A percentile compares a stretch with the other conserved stretches of the same genome.
These are phyloP conservation scores for Sebastes minor DNA, from an alignment of 2,797 vertebrate species.

Conservation along the genomic window DNA sequence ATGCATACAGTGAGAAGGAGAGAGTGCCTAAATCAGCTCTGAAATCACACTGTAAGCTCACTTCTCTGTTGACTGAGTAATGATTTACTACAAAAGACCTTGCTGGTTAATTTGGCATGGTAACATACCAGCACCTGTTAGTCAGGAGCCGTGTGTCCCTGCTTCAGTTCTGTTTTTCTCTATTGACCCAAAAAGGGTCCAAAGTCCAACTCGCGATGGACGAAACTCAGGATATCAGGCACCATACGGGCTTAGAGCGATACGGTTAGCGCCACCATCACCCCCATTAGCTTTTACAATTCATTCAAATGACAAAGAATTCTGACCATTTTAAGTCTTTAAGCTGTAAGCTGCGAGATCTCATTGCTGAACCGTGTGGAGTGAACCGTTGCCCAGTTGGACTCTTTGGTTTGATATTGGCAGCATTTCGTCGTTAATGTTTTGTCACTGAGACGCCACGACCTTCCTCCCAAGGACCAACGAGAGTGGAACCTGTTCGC, in stretches of 20 bases:
- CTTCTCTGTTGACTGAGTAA: slow-evolving; percentile 72
- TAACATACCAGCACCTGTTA: slow-evolving; percentile 60
- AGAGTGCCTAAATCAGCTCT: slow-evolving; percentile 25
- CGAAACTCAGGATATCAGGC: slow-evolving; percentile 24
- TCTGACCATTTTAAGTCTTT: slow-evolving; percentile 62
- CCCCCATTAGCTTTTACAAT: slow-evolving; percentile 12
- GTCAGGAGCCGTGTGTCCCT: slow-evolving; percentile 31
- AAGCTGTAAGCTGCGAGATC: slow-evolving; percentile 48
- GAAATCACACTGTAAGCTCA: slow-evolving; percentile 40
- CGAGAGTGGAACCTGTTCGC: slow-evolving; percentile 35
- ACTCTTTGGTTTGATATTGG: slow-evolving; percentile 39
- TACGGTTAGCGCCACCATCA: not conserved
- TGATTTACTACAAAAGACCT: slow-evolving; percentile 81
- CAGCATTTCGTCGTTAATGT: slow-evolving; percentile 41
- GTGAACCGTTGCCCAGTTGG: slow-evolving; percentile 16
- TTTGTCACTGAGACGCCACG: slow-evolving; percentile 38
- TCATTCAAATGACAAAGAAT: slow-evolving; percentile 53
- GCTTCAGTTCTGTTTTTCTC: slow-evolving; percentile 49
- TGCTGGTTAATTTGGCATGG: slow-evolving; percentile 62
- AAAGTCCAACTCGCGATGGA: slow-evolving; percentile 65
- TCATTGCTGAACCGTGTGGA: slow-evolving; percentile 17
- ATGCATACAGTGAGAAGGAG: not conserved
- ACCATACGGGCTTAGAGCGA: not conserved
- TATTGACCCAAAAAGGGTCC: slow-evolving; percentile 52
- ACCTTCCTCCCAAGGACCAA: slow-evolving; percentile 23